Percentiles rank a stretch among this genome's conserved stretches.
phyloP scores from a whole-genome alignment of 1,140 invertebrate genomes.

The Anthonomus grandis region DNA sequence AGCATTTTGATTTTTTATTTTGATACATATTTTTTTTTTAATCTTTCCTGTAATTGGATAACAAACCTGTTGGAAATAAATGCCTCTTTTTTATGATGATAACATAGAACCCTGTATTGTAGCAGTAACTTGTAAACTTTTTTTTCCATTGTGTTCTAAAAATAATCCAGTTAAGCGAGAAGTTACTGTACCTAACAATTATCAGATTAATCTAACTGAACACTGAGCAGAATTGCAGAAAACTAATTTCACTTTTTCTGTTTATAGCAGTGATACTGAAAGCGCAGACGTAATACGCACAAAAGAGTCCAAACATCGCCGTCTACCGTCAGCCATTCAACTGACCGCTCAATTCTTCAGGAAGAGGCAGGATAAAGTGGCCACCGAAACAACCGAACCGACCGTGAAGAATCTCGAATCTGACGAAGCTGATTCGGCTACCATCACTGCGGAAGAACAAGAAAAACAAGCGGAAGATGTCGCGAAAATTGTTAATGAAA shows the following conservation, averaged over 20 bases:
- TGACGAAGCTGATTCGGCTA: slow-evolving; percentile 14
- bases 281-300: slow-evolving; percentile 51
- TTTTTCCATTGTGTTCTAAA: background rate
- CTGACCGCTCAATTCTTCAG: slow-evolving; percentile 35
- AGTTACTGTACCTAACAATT: too few species aligned
- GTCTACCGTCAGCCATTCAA: slow-evolving; percentile 27
- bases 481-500: slow-evolving; percentile 19
- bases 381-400: slow-evolving; percentile 23
- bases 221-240: background rate
- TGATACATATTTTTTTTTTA: too few species aligned
- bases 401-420: slow-evolving; percentile 28
- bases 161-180: too few species aligned
- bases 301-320: slow-evolving; percentile 34
- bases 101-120: too few species aligned
- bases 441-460: slow-evolving; percentile 26
- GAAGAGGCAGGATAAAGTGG: slow-evolving; percentile 40
- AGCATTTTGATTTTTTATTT: too few species aligned
- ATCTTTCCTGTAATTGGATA: too few species aligned
- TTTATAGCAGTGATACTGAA: slow-evolving; percentile 53
- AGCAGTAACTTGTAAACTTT: background rate
- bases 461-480: slow-evolving; percentile 28
- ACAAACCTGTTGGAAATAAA: too few species aligned
- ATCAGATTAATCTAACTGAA: background rate
- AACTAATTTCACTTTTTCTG: background rate
- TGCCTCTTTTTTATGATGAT: too few species aligned